Base-by-base conservation (phyloP, 2,888 invertebrate species). In the Epistrophe eligans region DNA sequence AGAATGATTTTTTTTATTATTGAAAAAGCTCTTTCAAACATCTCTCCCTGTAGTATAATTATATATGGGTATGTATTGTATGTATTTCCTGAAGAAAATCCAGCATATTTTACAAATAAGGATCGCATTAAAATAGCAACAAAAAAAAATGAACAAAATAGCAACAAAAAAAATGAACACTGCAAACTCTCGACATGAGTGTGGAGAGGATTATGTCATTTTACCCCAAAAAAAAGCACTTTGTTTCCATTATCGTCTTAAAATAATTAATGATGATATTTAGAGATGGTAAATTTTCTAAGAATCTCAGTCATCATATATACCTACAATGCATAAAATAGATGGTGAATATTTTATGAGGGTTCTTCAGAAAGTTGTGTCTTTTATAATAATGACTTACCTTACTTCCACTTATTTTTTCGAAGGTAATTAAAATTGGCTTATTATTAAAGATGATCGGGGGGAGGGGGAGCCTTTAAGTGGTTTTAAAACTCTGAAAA, bases 191-290 rank as follows among this genome's bases (percentile, higher is more conserved):
- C 32, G 17, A 74, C 67, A 74, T 70, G 32, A 77, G 81, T 70
- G 77, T 70, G 77, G 67, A 55, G 70, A 40, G 55, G 76, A 81
- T 81, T 81, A 77, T 77, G 71, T 71, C 52, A 81, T 81, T 77
- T 70, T 50, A 48, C 38, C 24, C 50, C 43, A 24, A 24, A 50
- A 73, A 52, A 67, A 80, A 76, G 57, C 81, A 81, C 71, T 77
- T 81, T 77, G 77, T 71, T 77, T 77, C 77, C 81, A 77, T 77
- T 81, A 76, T 52, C 43, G 70, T 70, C 81, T 81, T 55, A 70
- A 70, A 70, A 62, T 81, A 76, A 76, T 81, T 81, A 81, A 81
- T 76, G 81, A 73, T 43, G 66, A 79, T 66, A 58, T 80, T 74
- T 58, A 73, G 32, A 4, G 55, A 17, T 43, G 50, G 28, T 24